Conservation (phyloP, 2,113 vertebrate species). For the Aviceda subcristata region DNA sequence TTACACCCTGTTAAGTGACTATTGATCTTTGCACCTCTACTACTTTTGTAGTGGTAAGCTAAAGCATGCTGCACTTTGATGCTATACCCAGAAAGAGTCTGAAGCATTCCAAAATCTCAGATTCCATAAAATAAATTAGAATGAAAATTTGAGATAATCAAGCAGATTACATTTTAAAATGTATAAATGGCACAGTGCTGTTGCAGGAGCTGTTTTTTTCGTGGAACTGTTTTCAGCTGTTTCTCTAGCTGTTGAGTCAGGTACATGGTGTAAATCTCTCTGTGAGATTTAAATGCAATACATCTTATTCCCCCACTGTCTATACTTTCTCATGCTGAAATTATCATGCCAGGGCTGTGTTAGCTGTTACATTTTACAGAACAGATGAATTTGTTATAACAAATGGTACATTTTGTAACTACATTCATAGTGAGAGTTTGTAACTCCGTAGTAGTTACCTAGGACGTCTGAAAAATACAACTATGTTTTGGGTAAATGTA, state of each 20-base stretch:
- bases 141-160: background rate
- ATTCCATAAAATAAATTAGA: background rate
- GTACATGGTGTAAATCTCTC: background rate
- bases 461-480: background rate
- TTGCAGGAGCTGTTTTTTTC: background rate
- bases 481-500: background rate
- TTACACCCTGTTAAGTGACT: background rate
- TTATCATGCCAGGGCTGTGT: background rate
- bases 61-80: background rate
- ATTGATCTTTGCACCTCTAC: background rate
- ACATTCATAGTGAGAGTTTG: too few species aligned
- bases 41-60: background rate
- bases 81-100: background rate
- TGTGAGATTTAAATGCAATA: background rate
- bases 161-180: background rate
- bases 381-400: background rate
- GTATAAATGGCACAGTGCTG: background rate
- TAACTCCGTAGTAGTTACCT: background rate
- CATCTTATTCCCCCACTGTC: background rate
- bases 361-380: background rate
- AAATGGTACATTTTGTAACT: background rate
- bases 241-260: background rate
- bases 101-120: background rate
- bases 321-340: background rate
- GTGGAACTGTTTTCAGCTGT: background rate